phyloP scores from a whole-genome alignment of 2,888 invertebrate genomes.

The Uropetala carovei region DNA sequence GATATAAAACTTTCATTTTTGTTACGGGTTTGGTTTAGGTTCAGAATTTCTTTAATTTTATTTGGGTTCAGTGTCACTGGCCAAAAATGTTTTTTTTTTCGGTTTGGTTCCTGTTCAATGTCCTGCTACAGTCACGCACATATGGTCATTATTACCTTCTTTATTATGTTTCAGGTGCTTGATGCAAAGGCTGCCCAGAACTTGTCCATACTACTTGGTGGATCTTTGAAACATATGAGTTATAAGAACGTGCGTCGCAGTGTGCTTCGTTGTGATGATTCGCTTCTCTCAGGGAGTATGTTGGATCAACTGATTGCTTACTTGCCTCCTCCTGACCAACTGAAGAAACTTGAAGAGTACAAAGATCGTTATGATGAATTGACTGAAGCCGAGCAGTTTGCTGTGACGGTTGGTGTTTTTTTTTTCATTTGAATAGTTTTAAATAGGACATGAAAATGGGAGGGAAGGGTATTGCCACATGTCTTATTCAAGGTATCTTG shows the following conservation, averaged over 20 bases:
- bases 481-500: no score
- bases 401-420: slow-evolving; percentile 81
- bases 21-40: not conserved
- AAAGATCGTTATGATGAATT: slow-evolving; percentile 87
- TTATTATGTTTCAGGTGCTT: slow-evolving; percentile 85
- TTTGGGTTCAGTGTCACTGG: slow-evolving; percentile 69
- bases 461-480: no score
- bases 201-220: slow-evolving; percentile 89
- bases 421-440: not conserved
- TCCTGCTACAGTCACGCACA: no score
- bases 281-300: slow-evolving; percentile 89
- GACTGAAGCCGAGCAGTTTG: slow-evolving; percentile 96
- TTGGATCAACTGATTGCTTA: slow-evolving; percentile 94
- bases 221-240: slow-evolving; percentile 89
- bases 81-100: slow-evolving; percentile 78
- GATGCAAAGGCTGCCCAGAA: slow-evolving; percentile 97
- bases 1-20: no score
- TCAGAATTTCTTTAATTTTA: slow-evolving; percentile 19
- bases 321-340: slow-evolving; percentile 93
- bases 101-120: no score
- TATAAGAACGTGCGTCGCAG: slow-evolving; percentile 89
- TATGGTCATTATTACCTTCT: slow-evolving; percentile 76
- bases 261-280: slow-evolving; percentile 91
- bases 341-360: slow-evolving; percentile 88
- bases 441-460: no score